A percentile compares a stretch with the other conserved stretches of the same genome.
Evolutionary conservation across 2,113 vertebrate genomes (phyloP).

Genomic region (Noctilio leporinus): DNA sequence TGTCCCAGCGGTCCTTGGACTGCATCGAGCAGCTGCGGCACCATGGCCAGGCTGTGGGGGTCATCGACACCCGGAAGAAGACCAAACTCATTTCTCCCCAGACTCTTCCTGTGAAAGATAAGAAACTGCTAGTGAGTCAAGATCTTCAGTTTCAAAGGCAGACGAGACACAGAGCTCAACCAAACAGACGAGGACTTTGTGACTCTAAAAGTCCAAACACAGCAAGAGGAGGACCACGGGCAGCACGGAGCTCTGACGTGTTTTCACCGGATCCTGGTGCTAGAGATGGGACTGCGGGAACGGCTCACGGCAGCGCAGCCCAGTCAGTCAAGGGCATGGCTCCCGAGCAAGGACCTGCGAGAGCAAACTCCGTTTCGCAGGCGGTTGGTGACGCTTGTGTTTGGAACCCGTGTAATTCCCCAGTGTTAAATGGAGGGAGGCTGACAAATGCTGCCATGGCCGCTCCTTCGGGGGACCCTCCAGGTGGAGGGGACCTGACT

Average conservation of each 20-base stretch:
- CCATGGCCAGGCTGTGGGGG: slow-evolving; percentile 78
- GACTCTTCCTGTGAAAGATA: slow-evolving; percentile 61
- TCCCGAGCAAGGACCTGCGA: background rate
- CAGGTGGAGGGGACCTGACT: background rate
- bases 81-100: slow-evolving; percentile 73
- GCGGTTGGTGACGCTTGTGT: background rate
- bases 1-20: slow-evolving; percentile 83
- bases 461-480: background rate
- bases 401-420: background rate
- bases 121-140: slow-evolving; percentile 78
- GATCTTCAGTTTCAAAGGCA: slow-evolving; percentile 78
- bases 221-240: accelerated
- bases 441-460: background rate
- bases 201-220: background rate
- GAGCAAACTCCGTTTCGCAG: accelerated
- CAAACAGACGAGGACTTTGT: background rate
- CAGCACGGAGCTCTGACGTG: background rate
- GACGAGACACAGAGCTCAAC: slow-evolving; percentile 15
- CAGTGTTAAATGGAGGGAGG: background rate
- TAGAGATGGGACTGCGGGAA: background rate
- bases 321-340: background rate
- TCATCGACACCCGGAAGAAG: slow-evolving; percentile 50
- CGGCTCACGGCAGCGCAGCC: background rate
- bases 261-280: background rate
- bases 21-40: slow-evolving; percentile 72